Evolutionary conservation across 2,888 invertebrate species (phyloP), one percentile per base, ranked within the genome.

Genomic region (Diogma glabrata): DNA sequence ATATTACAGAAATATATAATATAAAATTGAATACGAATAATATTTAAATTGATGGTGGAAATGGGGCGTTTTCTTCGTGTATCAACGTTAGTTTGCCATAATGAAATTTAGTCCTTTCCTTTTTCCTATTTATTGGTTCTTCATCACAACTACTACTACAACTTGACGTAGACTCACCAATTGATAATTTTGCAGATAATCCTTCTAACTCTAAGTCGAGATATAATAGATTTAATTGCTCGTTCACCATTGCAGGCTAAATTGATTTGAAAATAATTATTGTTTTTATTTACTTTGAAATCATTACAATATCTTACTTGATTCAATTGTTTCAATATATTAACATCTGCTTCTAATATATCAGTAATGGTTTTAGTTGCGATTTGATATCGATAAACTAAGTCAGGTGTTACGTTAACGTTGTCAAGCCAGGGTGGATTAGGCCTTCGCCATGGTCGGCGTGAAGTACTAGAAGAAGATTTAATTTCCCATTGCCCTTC

Each of bases 181-280:
- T 61, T 22, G 72, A 69, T 12, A 78, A 64, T 54, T 72, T 72
- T 3, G 71, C 67, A 16, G 72, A 66, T 17, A 73, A 62, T 4
- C 74, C 75, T 56, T 75, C 75, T 19, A 76, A 58, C 59, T 77
- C 76, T 64, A 80, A 65, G 59, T 81, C 80, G 16, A 75, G 60
- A 59, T 78, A 80, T 4, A 81, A 67, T 57, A 79, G 78, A 52
- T 70, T 71, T 43, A 83, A 61, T 64, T 82, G 82, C 54, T 80
- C 77, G 59, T 79, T 78, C 1, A 82, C 79, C 60, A 78, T 60
- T 43, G 68, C 60, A 1, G 82, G 77, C 72, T 82, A 67, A 53
- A 66, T 60, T 53, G 53, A 57, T 49, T 49, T 48, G 51, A 38
- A 38, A 49, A 19, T 9, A 46, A 16, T 16, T 16, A 26, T 24